These are phyloP conservation scores for Heteropelma amictum DNA, from an alignment of 2,888 invertebrate species.

Conservation along the genomic window DNA sequence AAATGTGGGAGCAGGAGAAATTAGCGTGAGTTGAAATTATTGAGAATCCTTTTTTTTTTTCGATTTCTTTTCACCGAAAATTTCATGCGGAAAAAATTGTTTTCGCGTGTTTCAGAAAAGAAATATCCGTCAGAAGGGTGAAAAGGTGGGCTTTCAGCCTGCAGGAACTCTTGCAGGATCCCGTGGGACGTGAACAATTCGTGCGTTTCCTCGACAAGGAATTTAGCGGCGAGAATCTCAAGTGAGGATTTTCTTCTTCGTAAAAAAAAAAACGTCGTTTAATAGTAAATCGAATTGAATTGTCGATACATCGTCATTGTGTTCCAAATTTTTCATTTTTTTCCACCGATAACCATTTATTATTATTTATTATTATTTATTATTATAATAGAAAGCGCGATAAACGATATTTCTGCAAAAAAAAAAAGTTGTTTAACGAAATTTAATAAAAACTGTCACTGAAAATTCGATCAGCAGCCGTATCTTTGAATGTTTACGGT, in stretches of 20 bases:
- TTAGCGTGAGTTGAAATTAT: slow-evolving; percentile 82
- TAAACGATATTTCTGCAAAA: no score
- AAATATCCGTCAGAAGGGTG: slow-evolving; percentile 94
- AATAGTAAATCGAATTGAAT: no score
- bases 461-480: no score
- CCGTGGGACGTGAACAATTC: slow-evolving; percentile 97
- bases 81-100: neutral
- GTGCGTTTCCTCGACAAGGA: slow-evolving; percentile 97
- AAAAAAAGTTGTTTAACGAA: no score
- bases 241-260: slow-evolving; percentile 82
- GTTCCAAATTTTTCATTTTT: neutral
- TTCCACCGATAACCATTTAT: no score
- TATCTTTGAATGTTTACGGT: no score
- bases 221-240: slow-evolving; percentile 98
- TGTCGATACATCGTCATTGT: no score
- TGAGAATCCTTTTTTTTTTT: neutral
- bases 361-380: no score
- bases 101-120: slow-evolving; percentile 83
- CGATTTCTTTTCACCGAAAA: neutral
- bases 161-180: slow-evolving; percentile 95
- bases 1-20: slow-evolving; percentile 98
- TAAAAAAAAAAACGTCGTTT: no score
- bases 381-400: no score
- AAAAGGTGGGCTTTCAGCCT: slow-evolving; percentile 98
- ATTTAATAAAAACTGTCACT: no score